Conservation (phyloP, 1,140 invertebrate species). For the Diploscapter pachys region DNA sequence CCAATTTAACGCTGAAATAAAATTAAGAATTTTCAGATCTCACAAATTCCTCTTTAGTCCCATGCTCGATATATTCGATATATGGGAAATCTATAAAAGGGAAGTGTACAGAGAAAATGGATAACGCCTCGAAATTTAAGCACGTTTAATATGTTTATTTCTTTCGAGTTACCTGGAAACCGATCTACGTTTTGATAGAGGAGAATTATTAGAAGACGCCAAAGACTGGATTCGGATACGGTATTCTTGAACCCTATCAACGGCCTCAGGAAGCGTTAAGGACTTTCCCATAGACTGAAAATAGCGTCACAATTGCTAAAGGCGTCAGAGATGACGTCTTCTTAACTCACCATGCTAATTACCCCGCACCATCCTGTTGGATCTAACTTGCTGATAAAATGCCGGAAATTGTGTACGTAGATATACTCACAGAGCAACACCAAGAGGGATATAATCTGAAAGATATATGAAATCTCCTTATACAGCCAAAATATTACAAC, state of each 20-base stretch:
- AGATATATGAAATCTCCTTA: constrained; percentile 7
- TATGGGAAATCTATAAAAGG: no score
- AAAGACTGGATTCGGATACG: constrained; percentile 27
- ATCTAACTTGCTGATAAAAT: constrained; percentile 81
- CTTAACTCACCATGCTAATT: constrained; percentile 69
- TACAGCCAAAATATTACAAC: constrained; percentile 64
- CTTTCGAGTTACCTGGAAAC: not conserved
- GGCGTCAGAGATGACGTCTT: not conserved
- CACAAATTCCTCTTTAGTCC: no score
- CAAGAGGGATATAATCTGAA: constrained; percentile 72
- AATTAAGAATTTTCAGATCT: no score
- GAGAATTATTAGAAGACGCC: constrained; percentile 23
- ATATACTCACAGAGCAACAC: constrained; percentile 84
- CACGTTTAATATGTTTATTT: no score
- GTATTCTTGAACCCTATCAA: constrained; percentile 50
- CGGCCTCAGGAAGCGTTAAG: constrained; percentile 49
- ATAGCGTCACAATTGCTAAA: not conserved
- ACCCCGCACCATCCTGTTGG: constrained; percentile 78
- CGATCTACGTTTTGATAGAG: constrained; percentile 12
- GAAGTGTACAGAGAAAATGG: no score
- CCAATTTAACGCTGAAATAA: no score
- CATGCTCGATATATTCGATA: no score
- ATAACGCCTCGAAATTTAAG: no score
- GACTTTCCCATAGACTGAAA: constrained; percentile 54
- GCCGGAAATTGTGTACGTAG: constrained; percentile 83